Base-by-base conservation (phyloP, 2,797 vertebrate genomes). In the Muscicapa comitata region DNA sequence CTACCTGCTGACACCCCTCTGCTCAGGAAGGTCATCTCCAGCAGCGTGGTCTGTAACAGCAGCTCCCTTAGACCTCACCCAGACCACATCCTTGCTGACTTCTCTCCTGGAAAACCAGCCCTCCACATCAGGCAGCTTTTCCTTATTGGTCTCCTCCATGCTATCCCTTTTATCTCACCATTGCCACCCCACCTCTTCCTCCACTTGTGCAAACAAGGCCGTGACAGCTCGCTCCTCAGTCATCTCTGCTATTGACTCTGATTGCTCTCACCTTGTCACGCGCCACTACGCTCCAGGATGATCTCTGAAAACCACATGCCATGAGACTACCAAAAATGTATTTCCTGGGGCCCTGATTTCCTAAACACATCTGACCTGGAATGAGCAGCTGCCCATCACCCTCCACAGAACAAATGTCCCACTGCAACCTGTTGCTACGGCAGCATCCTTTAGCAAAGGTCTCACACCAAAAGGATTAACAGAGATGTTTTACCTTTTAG, bases 341-440 rank as follows among this genome's bases (percentile, higher is more conserved):
- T 42, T 76, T 91, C 53, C 54, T 43, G 43, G n/a, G 51, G 29
- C 42, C n/a, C 4, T n/a, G 31, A 28, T 48, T 67, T 87, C 63
- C 45, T 33, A 31, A 85, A 25, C 23, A n/a, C 25, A 40, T 15
- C n/a, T 1, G 1, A 28, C 33, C 38, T 47, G 28, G 43, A 80
- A 50, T 0, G 4, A 75, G 23, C 26, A 5, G 54, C 13, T 38
- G 14, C 35, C 23, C 54, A 33, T 5, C 33, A 24, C 12, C 5
- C 17, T 33, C 19, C 37, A 25, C 47, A 25, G 51, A 67, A 26
- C 38, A 55, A 35, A 57, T 1, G 9, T 15, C 38, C 53, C 33
- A 19, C 37, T 2, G 2, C 26, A 65, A 33, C 35, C 19, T 35
- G 11, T 7, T 0, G 0, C 19, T 28, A 3, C 0, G 0, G 75